Base-by-base conservation (phyloP, 2,888 invertebrate species). In the Caenorhabditis sp. region DNA sequence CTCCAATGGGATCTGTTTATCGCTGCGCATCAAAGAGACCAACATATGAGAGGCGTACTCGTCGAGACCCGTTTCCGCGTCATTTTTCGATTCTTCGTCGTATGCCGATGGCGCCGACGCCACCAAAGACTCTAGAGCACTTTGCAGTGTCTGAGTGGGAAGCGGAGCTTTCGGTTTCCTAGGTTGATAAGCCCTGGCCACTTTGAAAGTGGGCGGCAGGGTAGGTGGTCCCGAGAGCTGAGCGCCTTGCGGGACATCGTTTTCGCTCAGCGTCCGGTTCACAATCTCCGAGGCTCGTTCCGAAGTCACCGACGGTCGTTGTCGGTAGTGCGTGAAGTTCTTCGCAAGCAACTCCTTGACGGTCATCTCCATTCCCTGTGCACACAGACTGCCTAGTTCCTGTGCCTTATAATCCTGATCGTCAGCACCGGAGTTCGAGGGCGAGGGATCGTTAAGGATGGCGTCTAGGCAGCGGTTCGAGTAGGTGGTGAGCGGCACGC, bases 301-400 rank as follows among this genome's bases (percentile, higher is more conserved):
- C 7, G 68, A 59, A 0, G 59, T 52, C 11, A 45, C 13, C 8
- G 68, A 68, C 11, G 17, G 52, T 0, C 68, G 58, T 4, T 4
- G 8, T 6, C 45, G 41, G 15, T 59, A 68, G 32, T 59, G 41
- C 13, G 39, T 39, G 24, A 58, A 58, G 17, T 56, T 50, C 20
- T 56, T 58, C 1, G 58, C 22, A 0, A 68, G 24, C 1, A 68
- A 3, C n/a, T 68, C 20, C 20, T 68, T 68, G 2, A 68, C 32
- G 1, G 66, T 50, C 15, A 68, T 46, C 22, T 39, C 22, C 3
- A 22, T 11, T 4, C 63, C 63, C 7, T 11, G 20, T 8, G 13
- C 9, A 1, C 24, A 15, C 0, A 63, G n/a, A 5, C 26, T 22
- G 1, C 45, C 26, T 6, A 63, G 8, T 8, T 63, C 45, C 35